Percentiles rank a stretch among this genome's conserved stretches.
phyloP scores from a whole-genome alignment of 2,113 vertebrate species.

The Mormoops blainvillei region DNA sequence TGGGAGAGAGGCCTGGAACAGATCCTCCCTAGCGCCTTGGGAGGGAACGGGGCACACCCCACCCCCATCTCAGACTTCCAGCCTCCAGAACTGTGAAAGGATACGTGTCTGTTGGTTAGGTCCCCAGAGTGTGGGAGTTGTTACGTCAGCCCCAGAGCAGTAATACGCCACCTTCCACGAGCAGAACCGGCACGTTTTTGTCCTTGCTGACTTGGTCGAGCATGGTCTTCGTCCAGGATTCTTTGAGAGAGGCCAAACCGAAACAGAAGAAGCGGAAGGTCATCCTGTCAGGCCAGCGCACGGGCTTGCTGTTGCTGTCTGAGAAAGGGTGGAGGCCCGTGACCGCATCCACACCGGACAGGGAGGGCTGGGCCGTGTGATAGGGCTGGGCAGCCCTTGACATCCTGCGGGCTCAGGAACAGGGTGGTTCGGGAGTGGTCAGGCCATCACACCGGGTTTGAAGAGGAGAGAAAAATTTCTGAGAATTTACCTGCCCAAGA shows the following conservation, averaged over 20 bases:
- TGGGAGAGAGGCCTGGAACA: too few species aligned
- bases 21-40: not conserved
- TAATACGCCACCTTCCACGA: not conserved
- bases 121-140: not conserved
- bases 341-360: slow-evolving; percentile 51
- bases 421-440: not conserved
- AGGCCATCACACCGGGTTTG: not conserved
- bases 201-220: too few species aligned
- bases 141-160: not conserved
- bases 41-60: not conserved
- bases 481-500: not conserved
- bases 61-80: not conserved
- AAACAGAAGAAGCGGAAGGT: not conserved
- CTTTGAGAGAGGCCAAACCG: not conserved
- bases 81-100: not conserved
- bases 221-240: not conserved
- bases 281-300: not conserved
- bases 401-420: not conserved
- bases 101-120: not conserved
- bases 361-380: not conserved
- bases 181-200: not conserved
- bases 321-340: not conserved
- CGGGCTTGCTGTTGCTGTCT: not conserved
- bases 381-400: not conserved
- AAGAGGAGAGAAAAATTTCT: not conserved